Conservation (phyloP, 2,113 vertebrate genomes). For the Otolemur garnettii region DNA sequence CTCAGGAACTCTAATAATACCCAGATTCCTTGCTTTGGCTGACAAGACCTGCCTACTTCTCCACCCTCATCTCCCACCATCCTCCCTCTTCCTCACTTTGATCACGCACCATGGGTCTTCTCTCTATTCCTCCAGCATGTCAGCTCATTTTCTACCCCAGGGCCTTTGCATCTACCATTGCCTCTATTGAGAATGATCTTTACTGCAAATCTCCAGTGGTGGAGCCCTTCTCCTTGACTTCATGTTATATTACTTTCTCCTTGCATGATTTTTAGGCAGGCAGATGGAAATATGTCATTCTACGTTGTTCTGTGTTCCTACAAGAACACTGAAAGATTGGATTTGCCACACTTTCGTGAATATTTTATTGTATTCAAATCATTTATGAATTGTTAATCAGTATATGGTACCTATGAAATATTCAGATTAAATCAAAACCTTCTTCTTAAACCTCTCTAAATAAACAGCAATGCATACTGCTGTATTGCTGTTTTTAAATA, state of each 20-base stretch:
- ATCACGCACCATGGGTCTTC: neutral
- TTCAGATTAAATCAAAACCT: slow-evolving; percentile 29
- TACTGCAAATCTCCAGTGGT: neutral
- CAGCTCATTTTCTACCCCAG: neutral
- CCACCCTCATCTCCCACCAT: neutral
- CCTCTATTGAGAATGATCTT: neutral
- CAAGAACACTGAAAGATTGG: slow-evolving; percentile 5
- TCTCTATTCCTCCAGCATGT: neutral
- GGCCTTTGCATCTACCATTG: neutral
- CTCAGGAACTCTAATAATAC: neutral
- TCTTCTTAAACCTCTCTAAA: slow-evolving; percentile 5
- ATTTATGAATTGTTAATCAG: slow-evolving; percentile 49
- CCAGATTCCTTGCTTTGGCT: neutral
- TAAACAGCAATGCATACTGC: neutral
- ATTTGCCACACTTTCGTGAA: neutral
- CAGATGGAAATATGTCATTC: neutral
- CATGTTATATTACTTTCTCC: neutral
- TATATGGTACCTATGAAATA: neutral
- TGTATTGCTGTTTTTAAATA: neutral
- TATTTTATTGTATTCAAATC: slow-evolving; percentile 25
- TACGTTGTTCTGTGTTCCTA: slow-evolving; percentile 7
- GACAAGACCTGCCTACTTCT: neutral
- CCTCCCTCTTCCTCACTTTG: neutral
- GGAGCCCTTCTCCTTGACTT: neutral
- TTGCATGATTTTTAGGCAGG: neutral